Percentiles rank a stretch among this genome's conserved stretches.
These are phyloP conservation scores for Dasypolia templi DNA, from an alignment of 2,888 invertebrate species.

Conservation along the genomic window DNA sequence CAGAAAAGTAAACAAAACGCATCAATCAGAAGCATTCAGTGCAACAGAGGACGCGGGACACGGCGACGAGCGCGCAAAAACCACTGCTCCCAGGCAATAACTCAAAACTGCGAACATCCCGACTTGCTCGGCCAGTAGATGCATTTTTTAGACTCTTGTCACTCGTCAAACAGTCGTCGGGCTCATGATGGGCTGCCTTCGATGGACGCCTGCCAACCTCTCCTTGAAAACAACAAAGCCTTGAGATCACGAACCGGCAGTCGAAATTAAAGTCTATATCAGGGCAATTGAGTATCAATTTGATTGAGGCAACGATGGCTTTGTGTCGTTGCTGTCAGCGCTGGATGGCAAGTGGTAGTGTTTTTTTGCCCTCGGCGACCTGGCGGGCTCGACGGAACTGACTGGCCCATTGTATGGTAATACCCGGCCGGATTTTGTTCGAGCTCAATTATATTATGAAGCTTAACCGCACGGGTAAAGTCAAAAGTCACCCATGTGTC, in stretches of 20 bases:
- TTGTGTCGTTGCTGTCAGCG: conserved; percentile 67
- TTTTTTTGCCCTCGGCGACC: conserved; percentile 89
- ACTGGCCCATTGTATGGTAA: conserved; percentile 90
- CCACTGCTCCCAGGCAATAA: conserved; percentile 78
- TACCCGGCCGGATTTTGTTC: conserved; percentile 89
- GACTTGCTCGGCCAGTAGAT: conserved; percentile 78
- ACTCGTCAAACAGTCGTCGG: conserved; percentile 88
- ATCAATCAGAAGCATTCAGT: conserved; percentile 74
- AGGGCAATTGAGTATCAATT: conserved; percentile 63
- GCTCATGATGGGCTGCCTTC: conserved; percentile 88
- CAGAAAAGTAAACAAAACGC: conserved; percentile 81
- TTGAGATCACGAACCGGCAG: conserved; percentile 43
- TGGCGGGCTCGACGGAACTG: conserved; percentile 89
- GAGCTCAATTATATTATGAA: conserved; percentile 90
- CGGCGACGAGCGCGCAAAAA: conserved; percentile 72
- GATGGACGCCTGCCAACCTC: conserved; percentile 89
- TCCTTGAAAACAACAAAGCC: conserved; percentile 62
- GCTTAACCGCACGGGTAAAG: conserved; percentile 88
- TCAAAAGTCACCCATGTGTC: conserved; percentile 89
- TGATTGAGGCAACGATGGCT: conserved; percentile 42
- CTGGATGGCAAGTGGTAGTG: conserved; percentile 82
- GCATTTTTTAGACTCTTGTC: conserved; percentile 87
- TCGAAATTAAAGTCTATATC: conserved; percentile 55
- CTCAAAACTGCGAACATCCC: conserved; percentile 84
- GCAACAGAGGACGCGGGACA: conserved; percentile 61